These are phyloP conservation scores for Pyrrhia umbra DNA, from an alignment of 2,888 invertebrate species.

Conservation along the genomic window DNA sequence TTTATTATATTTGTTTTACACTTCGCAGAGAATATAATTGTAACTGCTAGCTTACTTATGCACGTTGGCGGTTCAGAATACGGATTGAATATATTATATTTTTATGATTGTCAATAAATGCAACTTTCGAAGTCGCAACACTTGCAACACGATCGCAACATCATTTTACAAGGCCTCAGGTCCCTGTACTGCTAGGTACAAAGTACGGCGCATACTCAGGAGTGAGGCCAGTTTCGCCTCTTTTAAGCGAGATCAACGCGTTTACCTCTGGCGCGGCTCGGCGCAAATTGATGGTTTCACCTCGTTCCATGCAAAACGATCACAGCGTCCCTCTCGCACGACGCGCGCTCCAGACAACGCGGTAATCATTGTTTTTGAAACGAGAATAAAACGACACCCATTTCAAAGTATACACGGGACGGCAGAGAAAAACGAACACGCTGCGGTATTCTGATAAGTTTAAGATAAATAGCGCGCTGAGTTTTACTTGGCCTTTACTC, in stretches of 20 bases:
- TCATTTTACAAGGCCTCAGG: constrained; percentile 71
- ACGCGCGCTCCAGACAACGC: constrained; percentile 79
- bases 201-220: constrained; percentile 71
- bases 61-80: not conserved
- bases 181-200: constrained; percentile 68
- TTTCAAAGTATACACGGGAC: constrained; percentile 82
- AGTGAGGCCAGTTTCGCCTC: constrained; percentile 74
- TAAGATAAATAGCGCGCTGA: constrained; percentile 87
- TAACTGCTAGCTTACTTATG: constrained; percentile 16
- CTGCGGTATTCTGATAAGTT: constrained; percentile 86
- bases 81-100: constrained; percentile 2
- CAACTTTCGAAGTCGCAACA: constrained; percentile 58
- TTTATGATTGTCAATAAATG: constrained; percentile 27
- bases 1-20: constrained; percentile 17
- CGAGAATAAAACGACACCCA: constrained; percentile 82
- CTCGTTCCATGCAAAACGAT: constrained; percentile 87
- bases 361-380: constrained; percentile 87
- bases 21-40: constrained; percentile 11
- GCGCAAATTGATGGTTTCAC: constrained; percentile 88
- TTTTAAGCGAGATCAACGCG: constrained; percentile 78
- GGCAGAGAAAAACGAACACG: constrained; percentile 82
- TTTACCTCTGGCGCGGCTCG: constrained; percentile 78
- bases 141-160: constrained; percentile 71
- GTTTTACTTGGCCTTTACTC: constrained; percentile 82
- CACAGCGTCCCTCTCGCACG: constrained; percentile 84